Evolutionary conservation across 2,797 vertebrate genomes (phyloP), one percentile per base, ranked within the genome.

Genomic region (Enoplosus armatus): DNA sequence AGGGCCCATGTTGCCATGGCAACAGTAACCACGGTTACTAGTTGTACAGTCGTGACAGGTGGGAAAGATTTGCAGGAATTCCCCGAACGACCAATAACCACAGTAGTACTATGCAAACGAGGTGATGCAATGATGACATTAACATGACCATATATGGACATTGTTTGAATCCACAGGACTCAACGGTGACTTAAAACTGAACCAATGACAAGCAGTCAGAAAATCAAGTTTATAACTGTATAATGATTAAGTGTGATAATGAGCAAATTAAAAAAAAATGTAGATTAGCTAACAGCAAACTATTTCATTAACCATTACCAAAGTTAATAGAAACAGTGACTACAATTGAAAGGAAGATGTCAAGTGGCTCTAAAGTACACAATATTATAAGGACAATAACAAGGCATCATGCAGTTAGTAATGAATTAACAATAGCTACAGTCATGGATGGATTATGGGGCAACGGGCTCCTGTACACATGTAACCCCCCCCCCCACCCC

Each of bases 11-110:
- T 82, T 89, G 66, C 80, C 73, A 58, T 26, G 56, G 77, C 69
- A 67, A 86, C 80, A 22, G 54, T 66, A 59, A 74, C 73, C 27
- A 72, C 6, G 12, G 48, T 75, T 74, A 86, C 73, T 33, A 27
- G 53, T 54, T 54, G 63, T 20, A 60, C 20, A 47, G 61, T 20
- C 29, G 37, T 33, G 16, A 65, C 80, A 71, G 54, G 60, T 68
- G 82, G 71, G 72, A 77, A 77, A 80, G 65, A 69, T 27, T n/a
- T 9, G 67, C 58, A 89, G 85, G 82, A 88, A 79, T 67, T 74
- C 75, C 80, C 72, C 1, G 4, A 22, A 43, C n/a, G 20, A 62
- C 37, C 41, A 26, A 79, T 16, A 59, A 56, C 58, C 54, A 45
- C 11, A 31, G 27, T 22, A n/a, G 2, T 20, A 27, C 41, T 59